Evolutionary conservation across 1,140 invertebrate genomes (phyloP), one percentile per base, ranked within the genome.

Genomic region (Neodiprion lecontei): DNA sequence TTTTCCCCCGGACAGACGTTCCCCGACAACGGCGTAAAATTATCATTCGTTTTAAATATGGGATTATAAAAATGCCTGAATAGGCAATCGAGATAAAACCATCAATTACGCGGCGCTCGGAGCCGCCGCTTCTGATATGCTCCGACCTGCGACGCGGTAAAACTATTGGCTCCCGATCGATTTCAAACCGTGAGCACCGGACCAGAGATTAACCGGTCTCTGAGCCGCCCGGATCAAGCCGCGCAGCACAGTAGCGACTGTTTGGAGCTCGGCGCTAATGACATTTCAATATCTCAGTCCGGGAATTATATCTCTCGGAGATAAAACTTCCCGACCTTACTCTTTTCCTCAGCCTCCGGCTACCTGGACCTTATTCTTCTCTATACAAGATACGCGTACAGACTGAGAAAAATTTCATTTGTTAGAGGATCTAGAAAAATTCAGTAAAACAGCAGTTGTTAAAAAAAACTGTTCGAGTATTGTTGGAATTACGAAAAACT

Each of bases 11-110:
- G 28, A 40, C 28, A 40, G 28, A 1, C 28, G 28, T 40, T 40
- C 28, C 28, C 28, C 28, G 5, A 40, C 28, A 40, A 1, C 28
- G 28, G 28, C 28, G 28, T 65, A 65, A 65, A 65, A 65, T 65
- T 65, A 65, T 65, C 17, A 65, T 65, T 17, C 12, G 12, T 61
- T 61, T 61, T 12, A 61, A 61, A 61, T 21, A 69, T 23, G 21
- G 67, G 67, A 69, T 69, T 69, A 69, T 69, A 69, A 69, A 69
- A 69, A 69, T 69, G 53, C 67, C 67, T 69, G 67, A 69, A 21
- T 69, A 47, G 40, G 10, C 67, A 69, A 69, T 69, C 67, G 67
- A 69, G 67, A 69, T 69, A 69, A 69, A 23, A 47, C 67, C 40
- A 69, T 69, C 67, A 69, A 69, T 69, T 69, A 69, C 9, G 21